Base-by-base conservation (phyloP, 2,113 vertebrate species). In the Bujurquina vittata region DNA sequence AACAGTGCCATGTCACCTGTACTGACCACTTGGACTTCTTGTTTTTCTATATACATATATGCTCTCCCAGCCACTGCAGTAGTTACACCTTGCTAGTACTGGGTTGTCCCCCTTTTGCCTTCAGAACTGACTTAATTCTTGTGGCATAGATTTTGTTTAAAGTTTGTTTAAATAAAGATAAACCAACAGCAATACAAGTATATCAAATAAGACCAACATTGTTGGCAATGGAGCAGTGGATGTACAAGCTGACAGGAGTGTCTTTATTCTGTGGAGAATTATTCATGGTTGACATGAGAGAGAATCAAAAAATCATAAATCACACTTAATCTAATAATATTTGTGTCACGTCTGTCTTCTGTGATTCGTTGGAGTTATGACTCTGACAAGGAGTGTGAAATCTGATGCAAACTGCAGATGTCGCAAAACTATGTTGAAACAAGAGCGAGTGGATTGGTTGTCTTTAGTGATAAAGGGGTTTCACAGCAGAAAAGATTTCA, bases 401-500 rank as follows among this genome's bases (percentile, higher is more conserved):
- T 14, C 46, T 54, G 67, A 54, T n/a, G 67, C 46, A 72, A 54
- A 54, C 46, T 72, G 67, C 46, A 52, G 52, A 52, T 69, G 65
- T 12, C 37, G 40, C 63, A 29, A 7, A 55, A 54, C 26, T 33
- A 18, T 23, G 7, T 37, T 40, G 4, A 37, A 83, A 76, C 60
- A 33, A 74, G 49, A 54, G n/a, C 6, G 40, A 60, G 52, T 69
- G 20, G 17, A 22, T 58, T 52, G 46, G 15, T 26, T 67, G 43
- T 80, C 31, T 35, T 11, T 18, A 15, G 43, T n/a, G 22, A 75
- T 12, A 57, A 77, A 88, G 35, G 31, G 12, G 4, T 52, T 82
- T 40, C 55, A 56, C 52, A 54, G 73, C 57, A 77, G 80, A 86
- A 67, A 49, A 69, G 29, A 23, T 29, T 31, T 78, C 54, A 88